Evolutionary conservation across 2,888 invertebrate genomes (phyloP), one percentile per base, ranked within the genome.

Genomic region (Hypsopygia costalis): DNA sequence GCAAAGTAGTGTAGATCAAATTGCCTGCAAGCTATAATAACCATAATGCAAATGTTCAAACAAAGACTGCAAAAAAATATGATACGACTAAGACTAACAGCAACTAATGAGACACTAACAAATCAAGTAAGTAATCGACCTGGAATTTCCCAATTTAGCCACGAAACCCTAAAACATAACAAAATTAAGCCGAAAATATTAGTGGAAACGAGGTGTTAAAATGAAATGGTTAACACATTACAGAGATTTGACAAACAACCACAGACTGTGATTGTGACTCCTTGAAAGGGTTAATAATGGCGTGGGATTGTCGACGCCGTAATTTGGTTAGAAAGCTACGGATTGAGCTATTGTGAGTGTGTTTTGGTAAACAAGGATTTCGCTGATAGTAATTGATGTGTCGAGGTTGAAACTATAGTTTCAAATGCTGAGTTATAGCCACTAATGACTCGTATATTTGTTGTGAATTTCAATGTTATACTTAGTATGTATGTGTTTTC

Each of bases 251-350:
- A 76, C 86, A 81, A 82, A 82, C 71, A 81, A 82, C 87, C 88
- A 69, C 85, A 87, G 82, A 82, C 81, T 83, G 81, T 73, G 69
- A 85, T 83, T 85, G 78, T 78, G 72, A 71, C 69, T 72, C 70
- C 72, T 71, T 85, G 81, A 83, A 87, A 80, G 85, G 86, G 82
- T 85, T 87, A 83, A 86, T 87, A 86, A 81, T 82, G 75, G 60
- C 74, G 80, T 77, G 75, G 75, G 79, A 80, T 76, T 78, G 77
- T 77, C 73, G 49, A 43, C 52, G 44, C 40, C 49, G 66, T 83
- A 82, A 86, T 80, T 77, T 62, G 63, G 75, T 86, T 83, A 81
- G 79, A 75, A 72, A 71, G 69, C 77, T 62, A 85, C 16, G 16
- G 81, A 86, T 86, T 86, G 85, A 81, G 82, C 69, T 58, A 85